A percentile compares a stretch with the other conserved stretches of the same genome.
Conservation (phyloP, 2,888 invertebrate species). For the Aromia moschata region DNA sequence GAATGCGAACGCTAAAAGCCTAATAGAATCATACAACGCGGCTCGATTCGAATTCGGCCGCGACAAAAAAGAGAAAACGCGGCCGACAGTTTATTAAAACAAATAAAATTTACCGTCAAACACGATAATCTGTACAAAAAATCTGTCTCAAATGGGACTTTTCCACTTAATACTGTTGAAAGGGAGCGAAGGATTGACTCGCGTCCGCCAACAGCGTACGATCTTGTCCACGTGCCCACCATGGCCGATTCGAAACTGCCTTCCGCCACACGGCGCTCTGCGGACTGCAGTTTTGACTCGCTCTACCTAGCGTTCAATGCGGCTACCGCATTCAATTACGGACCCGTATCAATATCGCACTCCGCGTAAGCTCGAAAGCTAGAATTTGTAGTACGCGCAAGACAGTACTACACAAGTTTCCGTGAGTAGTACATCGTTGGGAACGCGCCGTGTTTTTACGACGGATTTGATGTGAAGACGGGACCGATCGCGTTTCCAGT, state of each 20-base stretch:
- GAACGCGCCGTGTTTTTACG: constrained; percentile 33
- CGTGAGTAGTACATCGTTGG: constrained; percentile 36
- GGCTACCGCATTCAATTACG: background rate
- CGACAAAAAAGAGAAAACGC: constrained; percentile 14
- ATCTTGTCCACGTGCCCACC: constrained; percentile 51
- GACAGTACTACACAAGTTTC: constrained; percentile 51
- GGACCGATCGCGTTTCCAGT: constrained; percentile 34
- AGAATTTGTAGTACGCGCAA: constrained; percentile 34
- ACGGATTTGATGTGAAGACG: constrained; percentile 36
- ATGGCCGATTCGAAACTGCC: constrained; percentile 52
- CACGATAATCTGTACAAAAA: constrained; percentile 53
- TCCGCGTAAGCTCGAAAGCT: constrained; percentile 55
- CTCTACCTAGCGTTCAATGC: background rate
- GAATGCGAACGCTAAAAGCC: background rate
- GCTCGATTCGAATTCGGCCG: background rate
- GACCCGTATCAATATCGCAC: constrained; percentile 45
- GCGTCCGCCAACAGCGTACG: constrained; percentile 40
- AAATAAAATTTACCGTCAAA: constrained; percentile 45
- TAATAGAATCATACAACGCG: constrained; percentile 10
- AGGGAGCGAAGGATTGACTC: constrained; percentile 54
- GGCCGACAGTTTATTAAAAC: constrained; percentile 40
- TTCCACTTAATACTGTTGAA: constrained; percentile 56
- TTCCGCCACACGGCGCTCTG: constrained; percentile 53
- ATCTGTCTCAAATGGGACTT: constrained; percentile 48
- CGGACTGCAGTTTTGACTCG: constrained; percentile 52